Conservation (phyloP, 2,797 vertebrate genomes). For the Buphagus erythrorhynchus region DNA sequence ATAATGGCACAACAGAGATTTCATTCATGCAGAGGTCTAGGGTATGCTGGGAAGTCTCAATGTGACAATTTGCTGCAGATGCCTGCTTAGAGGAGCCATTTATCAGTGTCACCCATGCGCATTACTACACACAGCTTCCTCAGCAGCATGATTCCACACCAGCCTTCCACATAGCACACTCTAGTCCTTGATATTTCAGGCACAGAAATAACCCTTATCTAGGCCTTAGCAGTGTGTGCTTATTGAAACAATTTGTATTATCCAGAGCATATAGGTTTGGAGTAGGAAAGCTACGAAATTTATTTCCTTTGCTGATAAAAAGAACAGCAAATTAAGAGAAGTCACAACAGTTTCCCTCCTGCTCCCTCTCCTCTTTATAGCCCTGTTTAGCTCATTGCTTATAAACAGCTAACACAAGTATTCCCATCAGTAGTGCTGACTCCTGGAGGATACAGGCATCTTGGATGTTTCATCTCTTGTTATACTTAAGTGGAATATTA, state of each 20-base stretch:
- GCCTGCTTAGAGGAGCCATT: conserved; percentile 39
- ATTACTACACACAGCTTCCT: conserved; percentile 13
- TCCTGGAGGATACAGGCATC: conserved; percentile 30
- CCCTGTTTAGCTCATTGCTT: not conserved
- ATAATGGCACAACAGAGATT: conserved; percentile 40
- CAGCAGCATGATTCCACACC: not conserved
- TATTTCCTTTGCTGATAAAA: not conserved
- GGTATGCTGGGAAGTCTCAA: conserved; percentile 48
- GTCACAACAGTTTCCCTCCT: not conserved
- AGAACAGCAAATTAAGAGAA: not conserved
- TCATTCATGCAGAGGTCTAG: conserved; percentile 24
- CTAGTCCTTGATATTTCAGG: conserved; percentile 15
- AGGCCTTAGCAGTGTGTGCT: not conserved
- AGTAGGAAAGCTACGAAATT: not conserved
- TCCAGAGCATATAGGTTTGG: not conserved
- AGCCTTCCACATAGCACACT: not conserved
- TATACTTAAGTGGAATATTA: conserved; percentile 58
- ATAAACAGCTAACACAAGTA: conserved; percentile 9
- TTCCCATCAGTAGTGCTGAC: conserved; percentile 11
- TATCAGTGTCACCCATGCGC: conserved; percentile 45
- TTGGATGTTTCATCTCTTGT: conserved; percentile 45
- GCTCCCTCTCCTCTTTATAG: not conserved
- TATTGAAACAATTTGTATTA: conserved; percentile 24
- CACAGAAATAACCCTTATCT: conserved; percentile 51
- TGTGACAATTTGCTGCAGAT: conserved; percentile 29